These are phyloP conservation scores for Pangasius macronema DNA, from an alignment of 2,797 vertebrate species.

Conservation along the genomic window DNA sequence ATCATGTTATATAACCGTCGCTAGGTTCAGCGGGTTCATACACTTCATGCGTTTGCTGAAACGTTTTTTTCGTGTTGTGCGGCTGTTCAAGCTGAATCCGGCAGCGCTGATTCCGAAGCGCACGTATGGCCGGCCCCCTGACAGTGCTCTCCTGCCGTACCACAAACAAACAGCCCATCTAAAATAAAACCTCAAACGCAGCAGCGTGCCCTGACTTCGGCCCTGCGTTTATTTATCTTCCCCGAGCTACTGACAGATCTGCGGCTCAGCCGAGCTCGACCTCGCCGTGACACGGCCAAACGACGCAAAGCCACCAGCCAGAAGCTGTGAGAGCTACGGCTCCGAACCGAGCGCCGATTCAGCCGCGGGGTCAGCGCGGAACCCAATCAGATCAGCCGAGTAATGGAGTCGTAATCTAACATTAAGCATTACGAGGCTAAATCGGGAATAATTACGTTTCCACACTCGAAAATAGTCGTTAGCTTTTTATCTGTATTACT, in stretches of 20 bases:
- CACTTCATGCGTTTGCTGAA: neutral
- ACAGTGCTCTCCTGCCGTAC: constrained; percentile 61
- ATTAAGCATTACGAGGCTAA: neutral
- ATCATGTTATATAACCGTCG: neutral
- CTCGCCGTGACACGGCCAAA: constrained; percentile 36
- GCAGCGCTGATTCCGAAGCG: constrained; percentile 8
- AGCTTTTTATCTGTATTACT: neutral
- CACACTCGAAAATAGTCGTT: neutral
- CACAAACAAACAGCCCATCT: constrained; percentile 68
- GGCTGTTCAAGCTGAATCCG: constrained; percentile 14
- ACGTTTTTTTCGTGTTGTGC: neutral
- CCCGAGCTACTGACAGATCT: constrained; percentile 45
- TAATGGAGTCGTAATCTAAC: neutral
- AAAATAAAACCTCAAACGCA: constrained; percentile 58
- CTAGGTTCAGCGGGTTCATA: neutral
- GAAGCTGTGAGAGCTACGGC: neutral
- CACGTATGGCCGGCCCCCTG: constrained; percentile 36
- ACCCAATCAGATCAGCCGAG: neutral
- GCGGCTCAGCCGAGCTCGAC: constrained; percentile 40
- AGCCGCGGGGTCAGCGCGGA: neutral
- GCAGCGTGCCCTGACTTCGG: constrained; percentile 54
- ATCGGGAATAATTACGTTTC: neutral
- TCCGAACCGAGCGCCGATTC: neutral
- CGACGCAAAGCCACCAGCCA: constrained; percentile 14
- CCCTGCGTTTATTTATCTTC: constrained; percentile 58